A percentile compares a stretch with the other conserved stretches of the same genome.
These are phyloP conservation scores for Drosophila lacteicornis DNA, from an alignment of 1,140 invertebrate genomes.

Conservation along the genomic window DNA sequence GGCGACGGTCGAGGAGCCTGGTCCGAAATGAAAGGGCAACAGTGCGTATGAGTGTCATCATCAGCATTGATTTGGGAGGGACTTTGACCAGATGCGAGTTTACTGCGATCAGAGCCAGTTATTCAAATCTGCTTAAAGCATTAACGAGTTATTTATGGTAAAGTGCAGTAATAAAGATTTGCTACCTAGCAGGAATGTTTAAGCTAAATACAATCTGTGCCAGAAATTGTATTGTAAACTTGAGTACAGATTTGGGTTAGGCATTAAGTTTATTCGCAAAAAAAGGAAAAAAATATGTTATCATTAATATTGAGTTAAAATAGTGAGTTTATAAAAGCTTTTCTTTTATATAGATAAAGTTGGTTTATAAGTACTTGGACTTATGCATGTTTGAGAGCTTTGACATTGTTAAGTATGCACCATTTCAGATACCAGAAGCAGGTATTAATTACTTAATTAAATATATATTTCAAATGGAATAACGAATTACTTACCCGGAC, in stretches of 20 bases:
- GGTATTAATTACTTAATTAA: slow-evolving; percentile 37
- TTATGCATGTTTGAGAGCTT: too few species aligned
- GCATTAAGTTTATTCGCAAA: too few species aligned
- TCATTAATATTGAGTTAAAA: too few species aligned
- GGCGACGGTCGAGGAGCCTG: slow-evolving; percentile 22
- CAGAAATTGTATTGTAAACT: not conserved
- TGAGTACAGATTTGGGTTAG: not conserved
- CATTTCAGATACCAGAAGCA: not conserved
- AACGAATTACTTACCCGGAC: slow-evolving; percentile 13
- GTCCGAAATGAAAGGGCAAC: slow-evolving; percentile 67
- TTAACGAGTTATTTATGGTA: not conserved
- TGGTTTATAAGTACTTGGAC: too few species aligned
- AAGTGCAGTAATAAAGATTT: not conserved
- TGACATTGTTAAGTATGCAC: not conserved
- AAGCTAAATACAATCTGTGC: not conserved
- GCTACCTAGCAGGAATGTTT: not conserved
- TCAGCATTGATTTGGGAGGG: slow-evolving; percentile 61
- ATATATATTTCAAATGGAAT: slow-evolving; percentile 42
- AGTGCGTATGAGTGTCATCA: slow-evolving; percentile 83
- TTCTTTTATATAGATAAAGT: too few species aligned
- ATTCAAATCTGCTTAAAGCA: slow-evolving; percentile 30
- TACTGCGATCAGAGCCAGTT: slow-evolving; percentile 22
- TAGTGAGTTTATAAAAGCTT: too few species aligned
- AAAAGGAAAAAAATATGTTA: too few species aligned
- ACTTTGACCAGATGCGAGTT: slow-evolving; percentile 27